These are phyloP conservation scores for Sceloporus undulatus DNA, from an alignment of 2,113 vertebrate species.

Conservation along the genomic window DNA sequence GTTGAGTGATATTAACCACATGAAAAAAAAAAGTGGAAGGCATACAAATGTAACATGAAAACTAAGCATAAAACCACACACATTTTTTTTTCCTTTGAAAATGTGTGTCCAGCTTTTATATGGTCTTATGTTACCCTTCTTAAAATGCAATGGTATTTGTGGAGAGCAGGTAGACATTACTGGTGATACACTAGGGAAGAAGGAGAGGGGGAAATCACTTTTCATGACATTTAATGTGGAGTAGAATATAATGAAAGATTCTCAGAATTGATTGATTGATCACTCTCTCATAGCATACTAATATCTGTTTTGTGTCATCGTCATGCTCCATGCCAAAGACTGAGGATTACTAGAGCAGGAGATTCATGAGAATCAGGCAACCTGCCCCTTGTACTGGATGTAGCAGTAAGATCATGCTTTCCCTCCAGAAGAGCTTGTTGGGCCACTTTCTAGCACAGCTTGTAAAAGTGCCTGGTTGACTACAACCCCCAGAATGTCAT, in stretches of 20 bases:
- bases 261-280: background rate
- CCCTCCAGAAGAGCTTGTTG: background rate
- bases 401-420: background rate
- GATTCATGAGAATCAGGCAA: background rate
- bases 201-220: background rate
- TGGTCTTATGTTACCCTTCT: slow-evolving; percentile 45
- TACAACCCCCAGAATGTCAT: too few species aligned
- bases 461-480: too few species aligned
- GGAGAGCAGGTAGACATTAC: slow-evolving; percentile 58
- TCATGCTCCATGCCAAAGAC: background rate
- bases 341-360: background rate
- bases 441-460: too few species aligned
- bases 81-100: slow-evolving; percentile 63
- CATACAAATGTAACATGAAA: slow-evolving; percentile 61
- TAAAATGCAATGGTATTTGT: slow-evolving; percentile 61
- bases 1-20: slow-evolving; percentile 69
- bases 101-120: slow-evolving; percentile 62
- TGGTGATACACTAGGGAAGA: slow-evolving; percentile 47
- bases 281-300: background rate
- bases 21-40: slow-evolving; percentile 55
- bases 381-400: background rate
- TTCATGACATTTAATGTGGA: slow-evolving; percentile 43
- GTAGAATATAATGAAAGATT: slow-evolving; percentile 45
- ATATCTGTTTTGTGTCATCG: background rate
- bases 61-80: slow-evolving; percentile 53